Evolutionary conservation across 2,888 invertebrate species (phyloP).

Genomic region (Dascillus cervinus): DNA sequence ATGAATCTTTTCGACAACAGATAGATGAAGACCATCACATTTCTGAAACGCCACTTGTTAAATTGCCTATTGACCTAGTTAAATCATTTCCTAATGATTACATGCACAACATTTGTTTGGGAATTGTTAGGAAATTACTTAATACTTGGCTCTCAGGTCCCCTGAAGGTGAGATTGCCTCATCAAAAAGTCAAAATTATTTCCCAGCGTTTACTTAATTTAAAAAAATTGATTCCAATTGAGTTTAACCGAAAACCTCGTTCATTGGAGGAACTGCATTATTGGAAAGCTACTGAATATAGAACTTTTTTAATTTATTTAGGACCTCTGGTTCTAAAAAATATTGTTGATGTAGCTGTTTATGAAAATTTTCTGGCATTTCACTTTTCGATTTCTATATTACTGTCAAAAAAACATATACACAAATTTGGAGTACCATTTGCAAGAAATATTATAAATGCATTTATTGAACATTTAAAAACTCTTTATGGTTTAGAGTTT

Average conservation of each 20-base stretch:
- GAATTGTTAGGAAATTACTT: conserved; percentile 8
- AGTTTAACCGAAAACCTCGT: conserved; percentile 14
- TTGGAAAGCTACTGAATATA: conserved; percentile 18
- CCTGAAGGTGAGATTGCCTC: not conserved
- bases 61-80: conserved; percentile 6
- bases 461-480: conserved; percentile 7
- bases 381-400: conserved; percentile 11
- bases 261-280: conserved; percentile 11
- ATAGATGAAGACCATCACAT: conserved; percentile 8
- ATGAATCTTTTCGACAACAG: conserved; percentile 4
- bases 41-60: conserved; percentile 4
- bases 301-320: conserved; percentile 13
- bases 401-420: conserved; percentile 3
- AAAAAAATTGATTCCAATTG: conserved; percentile 7
- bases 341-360: conserved; percentile 7
- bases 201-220: conserved; percentile 1
- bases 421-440: conserved; percentile 4
- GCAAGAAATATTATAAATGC: conserved; percentile 7
- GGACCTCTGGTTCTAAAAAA: conserved; percentile 10
- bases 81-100: conserved; percentile 6
- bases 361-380: conserved; percentile 10
- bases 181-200: not conserved
- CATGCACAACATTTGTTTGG: conserved; percentile 11
- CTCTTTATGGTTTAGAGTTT: conserved; percentile 6
- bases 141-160: conserved; percentile 6